Evolutionary conservation across 2,113 vertebrate species (phyloP), one percentile per base, ranked within the genome.

Genomic region (Pterophyllum scalare): DNA sequence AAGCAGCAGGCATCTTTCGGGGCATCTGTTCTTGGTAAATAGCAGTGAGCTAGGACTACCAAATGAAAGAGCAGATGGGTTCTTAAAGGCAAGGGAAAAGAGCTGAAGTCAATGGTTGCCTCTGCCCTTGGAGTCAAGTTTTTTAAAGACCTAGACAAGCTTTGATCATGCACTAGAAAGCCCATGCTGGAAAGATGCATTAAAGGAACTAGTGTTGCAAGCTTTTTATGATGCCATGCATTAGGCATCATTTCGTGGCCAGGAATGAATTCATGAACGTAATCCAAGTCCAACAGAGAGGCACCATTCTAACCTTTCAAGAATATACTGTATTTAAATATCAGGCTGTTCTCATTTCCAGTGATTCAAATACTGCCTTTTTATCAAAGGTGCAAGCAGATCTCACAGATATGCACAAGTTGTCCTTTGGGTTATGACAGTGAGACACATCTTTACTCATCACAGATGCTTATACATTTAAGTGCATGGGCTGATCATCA

Each of bases 121-220:
- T 85, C 78, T 77, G 33, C 82, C 78, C 86, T 58, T 6, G n/a
- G 80, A 89, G 81, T 89, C 75, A 67, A 79, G 86, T 79, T 90
- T 86, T 93, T 88, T 88, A 54, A 72, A 70, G 76, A 60, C 49
- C 56, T 7, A 26, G 78, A 72, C 31, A 33, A 64, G 83, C 94
- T 95, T 93, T 94, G 91, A 94, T 95, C 87, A 62, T 91, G 58
- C 24, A 5, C 38, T 62, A 67, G 57, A 84, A 80, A 87, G 64
- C 58, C 78, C 33, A 40, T 52, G 80, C 83, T 77, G 75, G 54
- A 91, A 82, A 86, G 82, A 62, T 52, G 78, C 81, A 87, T 91
- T 88, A 91, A 84, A 84, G 79, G 49, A 52, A 65, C 59, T 15
- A 59, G 20, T 19, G 43, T 9, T n/a, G 79, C 79, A 57, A 52